Base-by-base conservation (phyloP, 1,140 invertebrate genomes). In the Plutomurus gul region DNA sequence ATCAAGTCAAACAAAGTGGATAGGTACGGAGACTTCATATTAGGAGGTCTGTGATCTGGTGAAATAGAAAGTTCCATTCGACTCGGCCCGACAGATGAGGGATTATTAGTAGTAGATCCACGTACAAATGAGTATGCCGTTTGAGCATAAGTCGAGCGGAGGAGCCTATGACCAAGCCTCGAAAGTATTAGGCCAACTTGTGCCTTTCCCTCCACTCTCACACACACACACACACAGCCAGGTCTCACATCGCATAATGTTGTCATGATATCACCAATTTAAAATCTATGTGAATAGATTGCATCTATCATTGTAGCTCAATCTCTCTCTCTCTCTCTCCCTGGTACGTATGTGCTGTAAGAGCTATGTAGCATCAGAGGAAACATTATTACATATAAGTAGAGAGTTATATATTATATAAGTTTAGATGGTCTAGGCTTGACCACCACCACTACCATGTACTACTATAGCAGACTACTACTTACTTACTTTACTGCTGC, bases 51-150 rank as follows among this genome's bases (percentile, higher is more conserved):
- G 25, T n/a, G 56, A 30, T 72, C 39, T 72, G 36, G 70, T 43
- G 70, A 72, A 72, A 72, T 72, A 72, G 70, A 72, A 72, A 72
- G 70, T 72, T 72, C 25, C 36, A 16, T 72, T 72, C 18, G 36
- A 18, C n/a, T 40, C 70, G 70, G 20, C 70, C 49, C 70, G 70
- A 40, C 40, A 47, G 72, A 74, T 74, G 39, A 74, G 43, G 72
- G 72, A 74, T 49, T 65, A 65, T 65, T 74, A 74, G 72, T 74
- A 74, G 39, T 33, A 25, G 40, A 49, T 46, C 43, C 72, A 74
- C 72, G 72, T 74, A 74, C 39, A 43, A 47, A 47, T 47, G 72
- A 74, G 72, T 74, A 74, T 74, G 72, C 43, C 49, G 43, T 49
- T 47, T 47, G 72, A 47, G 43, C 49, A 43, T 40, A 43, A 72